These are phyloP conservation scores for Microtus agrestis DNA, from an alignment of 2,797 vertebrate genomes.

Conservation along the genomic window DNA sequence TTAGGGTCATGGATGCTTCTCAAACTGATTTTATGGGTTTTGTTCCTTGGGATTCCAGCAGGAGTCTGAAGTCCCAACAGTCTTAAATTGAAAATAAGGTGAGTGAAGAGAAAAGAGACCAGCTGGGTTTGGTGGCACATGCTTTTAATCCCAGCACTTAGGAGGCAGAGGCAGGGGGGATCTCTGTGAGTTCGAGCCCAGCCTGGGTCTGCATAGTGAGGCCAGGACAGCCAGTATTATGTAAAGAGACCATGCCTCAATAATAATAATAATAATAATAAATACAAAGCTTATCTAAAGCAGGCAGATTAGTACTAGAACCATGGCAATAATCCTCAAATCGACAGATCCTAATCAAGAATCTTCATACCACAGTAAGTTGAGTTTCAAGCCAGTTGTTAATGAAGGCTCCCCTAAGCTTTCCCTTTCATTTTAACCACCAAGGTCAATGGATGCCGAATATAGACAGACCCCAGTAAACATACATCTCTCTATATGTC, in stretches of 20 bases:
- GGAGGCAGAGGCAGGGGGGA: neutral
- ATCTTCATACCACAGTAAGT: neutral
- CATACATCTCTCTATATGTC: neutral
- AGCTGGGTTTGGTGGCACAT: neutral
- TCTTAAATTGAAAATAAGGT: constrained; percentile 26
- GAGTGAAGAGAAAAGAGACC: neutral
- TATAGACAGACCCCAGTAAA: neutral
- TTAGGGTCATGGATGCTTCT: neutral
- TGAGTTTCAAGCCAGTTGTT: constrained; percentile 9
- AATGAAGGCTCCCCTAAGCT: neutral
- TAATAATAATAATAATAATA: neutral
- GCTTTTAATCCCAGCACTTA: neutral
- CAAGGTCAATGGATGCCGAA: neutral
- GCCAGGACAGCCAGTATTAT: neutral
- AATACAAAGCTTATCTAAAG: constrained; percentile 26
- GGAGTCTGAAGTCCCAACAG: neutral
- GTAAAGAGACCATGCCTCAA: neutral
- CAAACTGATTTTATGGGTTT: neutral
- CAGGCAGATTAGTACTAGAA: neutral
- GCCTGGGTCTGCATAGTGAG: neutral
- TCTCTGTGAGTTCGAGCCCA: neutral
- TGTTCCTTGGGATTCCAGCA: constrained; percentile 2
- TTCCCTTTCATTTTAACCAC: neutral
- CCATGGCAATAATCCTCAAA: neutral
- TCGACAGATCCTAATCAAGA: neutral